phyloP scores from a whole-genome alignment of 2,113 vertebrate species.

The Opisthocomus hoazin region DNA sequence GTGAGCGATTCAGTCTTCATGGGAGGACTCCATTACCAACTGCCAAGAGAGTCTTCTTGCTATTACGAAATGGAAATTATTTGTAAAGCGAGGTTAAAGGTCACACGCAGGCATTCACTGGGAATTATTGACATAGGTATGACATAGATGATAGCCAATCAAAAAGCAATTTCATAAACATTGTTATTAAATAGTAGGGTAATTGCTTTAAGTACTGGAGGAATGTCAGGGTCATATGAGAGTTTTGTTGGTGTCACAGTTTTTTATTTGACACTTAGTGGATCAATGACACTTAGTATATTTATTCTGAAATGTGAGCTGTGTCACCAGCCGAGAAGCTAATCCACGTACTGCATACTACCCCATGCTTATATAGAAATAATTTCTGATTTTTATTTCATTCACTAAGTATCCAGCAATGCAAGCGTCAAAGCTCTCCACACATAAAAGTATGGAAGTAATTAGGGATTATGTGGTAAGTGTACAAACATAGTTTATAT shows the following conservation, averaged over 20 bases:
- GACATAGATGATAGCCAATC: slow-evolving; percentile 74
- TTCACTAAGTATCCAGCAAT: slow-evolving; percentile 63
- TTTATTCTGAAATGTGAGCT: slow-evolving; percentile 66
- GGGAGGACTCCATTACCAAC: not conserved
- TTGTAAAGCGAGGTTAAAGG: slow-evolving; percentile 69
- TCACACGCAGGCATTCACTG: slow-evolving; percentile 48
- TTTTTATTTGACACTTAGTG: slow-evolving; percentile 69
- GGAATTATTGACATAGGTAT: slow-evolving; percentile 73
- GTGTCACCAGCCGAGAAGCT: slow-evolving; percentile 48
- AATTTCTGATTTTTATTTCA: slow-evolving; percentile 60
- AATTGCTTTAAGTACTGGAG: slow-evolving; percentile 80
- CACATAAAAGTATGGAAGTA: slow-evolving; percentile 65
- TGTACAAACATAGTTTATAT: slow-evolving; percentile 61
- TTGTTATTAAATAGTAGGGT: slow-evolving; percentile 80
- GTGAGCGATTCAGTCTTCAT: not conserved
- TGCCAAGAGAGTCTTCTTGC: not conserved
- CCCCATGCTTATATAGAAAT: slow-evolving; percentile 45
- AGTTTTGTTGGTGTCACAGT: slow-evolving; percentile 73
- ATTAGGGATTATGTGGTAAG: slow-evolving; percentile 70
- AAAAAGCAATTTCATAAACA: slow-evolving; percentile 81
- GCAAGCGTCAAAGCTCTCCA: slow-evolving; percentile 63
- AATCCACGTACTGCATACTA: slow-evolving; percentile 12
- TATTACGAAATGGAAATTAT: slow-evolving; percentile 70
- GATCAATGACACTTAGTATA: slow-evolving; percentile 75
- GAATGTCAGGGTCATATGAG: slow-evolving; percentile 73